Percentiles rank a stretch among this genome's conserved stretches.
These are phyloP conservation scores for Drosophila pseudoananassae DNA, from an alignment of 1,140 invertebrate genomes.

Conservation along the genomic window DNA sequence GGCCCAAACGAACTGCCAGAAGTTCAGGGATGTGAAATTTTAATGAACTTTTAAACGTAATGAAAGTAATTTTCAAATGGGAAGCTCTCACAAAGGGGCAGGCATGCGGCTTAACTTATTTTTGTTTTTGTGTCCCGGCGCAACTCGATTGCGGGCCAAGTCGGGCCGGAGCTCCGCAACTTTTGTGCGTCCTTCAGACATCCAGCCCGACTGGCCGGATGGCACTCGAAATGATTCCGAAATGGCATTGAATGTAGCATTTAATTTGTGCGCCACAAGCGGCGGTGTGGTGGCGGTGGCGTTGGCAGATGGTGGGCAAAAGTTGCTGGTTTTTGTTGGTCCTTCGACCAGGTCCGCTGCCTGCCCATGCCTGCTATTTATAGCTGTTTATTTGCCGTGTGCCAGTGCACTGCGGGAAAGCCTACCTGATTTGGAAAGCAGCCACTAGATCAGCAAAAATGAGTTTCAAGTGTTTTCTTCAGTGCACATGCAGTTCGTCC, in stretches of 20 bases:
- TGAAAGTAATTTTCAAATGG: constrained; percentile 74
- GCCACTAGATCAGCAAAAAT: neutral
- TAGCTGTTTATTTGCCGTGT: constrained; percentile 77
- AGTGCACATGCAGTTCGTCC: constrained; percentile 29
- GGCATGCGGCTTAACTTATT: constrained; percentile 47
- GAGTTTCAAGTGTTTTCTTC: neutral
- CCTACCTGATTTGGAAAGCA: neutral
- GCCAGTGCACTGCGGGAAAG: constrained; percentile 27
- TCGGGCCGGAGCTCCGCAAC: constrained; percentile 53
- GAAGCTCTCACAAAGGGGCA: constrained; percentile 26
- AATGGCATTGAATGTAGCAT: constrained; percentile 82
- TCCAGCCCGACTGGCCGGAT: constrained; percentile 21
- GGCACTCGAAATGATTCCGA: constrained; percentile 72
- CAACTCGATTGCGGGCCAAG: constrained; percentile 77
- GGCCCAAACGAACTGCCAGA: constrained; percentile 1
- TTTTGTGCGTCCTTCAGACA: constrained; percentile 65
- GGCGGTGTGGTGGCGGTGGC: constrained; percentile 13
- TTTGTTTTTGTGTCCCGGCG: constrained; percentile 34
- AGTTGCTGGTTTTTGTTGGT: constrained; percentile 36
- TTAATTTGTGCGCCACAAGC: constrained; percentile 73
- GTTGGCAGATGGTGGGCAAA: neutral
- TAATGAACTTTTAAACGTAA: constrained; percentile 77
- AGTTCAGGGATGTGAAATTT: constrained; percentile 53
- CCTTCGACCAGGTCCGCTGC: constrained; percentile 27
- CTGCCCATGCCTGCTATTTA: constrained; percentile 52